Evolutionary conservation across 2,113 vertebrate genomes (phyloP), one percentile per base, ranked within the genome.

Genomic region (Mesocricetus auratus): DNA sequence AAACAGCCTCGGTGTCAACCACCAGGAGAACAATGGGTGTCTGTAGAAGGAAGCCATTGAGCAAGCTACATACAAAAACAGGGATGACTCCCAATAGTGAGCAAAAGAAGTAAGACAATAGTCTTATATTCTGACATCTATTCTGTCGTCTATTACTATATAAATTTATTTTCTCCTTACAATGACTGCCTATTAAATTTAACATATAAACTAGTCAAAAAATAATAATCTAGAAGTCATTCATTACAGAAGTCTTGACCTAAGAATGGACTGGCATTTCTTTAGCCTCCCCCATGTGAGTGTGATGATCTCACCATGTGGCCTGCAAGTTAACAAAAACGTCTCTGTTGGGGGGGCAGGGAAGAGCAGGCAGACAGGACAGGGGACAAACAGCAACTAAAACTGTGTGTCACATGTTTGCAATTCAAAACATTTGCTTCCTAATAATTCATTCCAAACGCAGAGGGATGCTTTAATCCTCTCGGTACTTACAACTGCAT

Each of bases 341-440:
- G n/a, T 75, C 29, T 89, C 82, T 86, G 50, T 95, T 33, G 24
- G 31, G 60, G 22, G n/a, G 3, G 3, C 8, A 3, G 19, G 7
- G 16, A 60, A 9, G 4, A 50, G 7, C 3, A 19, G 29, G 39
- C 21, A 10, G 6, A 36, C 13, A 85, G 5, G 50, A 79, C 47
- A 74, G 3, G 42, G 39, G 15, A 45, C n/a, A 94, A 53, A 50
- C 17, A 81, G 62, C 71, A 90, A 56, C 50, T 50, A 88, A 96
- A 95, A 78, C 71, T 68, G 89, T 78, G 73, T 26, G 86, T 96
- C 89, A 89, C 47, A 81, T 95, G 86, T 93, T 94, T 91, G 62
- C 60, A 74, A 86, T 93, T 96, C 90, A 83, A 91, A 94, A 89
- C 91, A 73, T 91, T 97, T 95, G 33, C 94, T 92, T 95, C 69